Evolutionary conservation across 2,113 vertebrate species (phyloP).

Genomic region (Lasiurus borealis): DNA sequence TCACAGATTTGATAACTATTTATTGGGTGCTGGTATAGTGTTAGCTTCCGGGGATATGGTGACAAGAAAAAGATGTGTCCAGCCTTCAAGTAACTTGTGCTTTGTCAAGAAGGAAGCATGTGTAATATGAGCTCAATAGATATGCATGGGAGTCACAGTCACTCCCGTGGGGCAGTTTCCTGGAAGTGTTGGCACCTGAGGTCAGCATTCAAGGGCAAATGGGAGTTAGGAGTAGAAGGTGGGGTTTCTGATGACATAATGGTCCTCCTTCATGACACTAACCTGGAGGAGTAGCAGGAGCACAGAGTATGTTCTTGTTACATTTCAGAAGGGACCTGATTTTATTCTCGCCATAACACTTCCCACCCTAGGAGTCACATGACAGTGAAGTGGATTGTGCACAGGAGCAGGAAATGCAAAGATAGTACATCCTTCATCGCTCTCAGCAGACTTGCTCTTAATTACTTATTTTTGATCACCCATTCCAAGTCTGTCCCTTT

Average conservation of each 20-base stretch:
- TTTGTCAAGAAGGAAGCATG: background rate
- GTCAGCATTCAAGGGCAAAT: background rate
- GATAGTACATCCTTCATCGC: background rate
- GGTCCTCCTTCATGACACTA: background rate
- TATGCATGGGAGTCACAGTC: background rate
- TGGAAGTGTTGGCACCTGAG: background rate
- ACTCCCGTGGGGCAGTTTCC: background rate
- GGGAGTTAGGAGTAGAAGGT: background rate
- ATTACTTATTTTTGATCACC: background rate
- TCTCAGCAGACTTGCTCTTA: background rate
- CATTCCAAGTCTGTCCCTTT: background rate
- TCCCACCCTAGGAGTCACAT: background rate
- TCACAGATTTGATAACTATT: background rate
- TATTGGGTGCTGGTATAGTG: background rate
- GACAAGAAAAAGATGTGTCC: background rate
- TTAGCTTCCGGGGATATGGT: background rate
- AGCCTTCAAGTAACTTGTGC: background rate
- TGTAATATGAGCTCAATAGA: background rate
- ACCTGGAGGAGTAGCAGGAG: accelerated
- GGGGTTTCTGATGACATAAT: background rate
- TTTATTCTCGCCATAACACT: background rate
- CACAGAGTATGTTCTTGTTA: background rate
- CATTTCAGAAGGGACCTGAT: background rate
- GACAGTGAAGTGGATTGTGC: background rate
- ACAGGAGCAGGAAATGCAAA: background rate